A percentile compares a stretch with the other conserved stretches of the same genome.
Evolutionary conservation across 1,140 invertebrate species (phyloP).

Genomic region (Zaprionus vittiger): DNA sequence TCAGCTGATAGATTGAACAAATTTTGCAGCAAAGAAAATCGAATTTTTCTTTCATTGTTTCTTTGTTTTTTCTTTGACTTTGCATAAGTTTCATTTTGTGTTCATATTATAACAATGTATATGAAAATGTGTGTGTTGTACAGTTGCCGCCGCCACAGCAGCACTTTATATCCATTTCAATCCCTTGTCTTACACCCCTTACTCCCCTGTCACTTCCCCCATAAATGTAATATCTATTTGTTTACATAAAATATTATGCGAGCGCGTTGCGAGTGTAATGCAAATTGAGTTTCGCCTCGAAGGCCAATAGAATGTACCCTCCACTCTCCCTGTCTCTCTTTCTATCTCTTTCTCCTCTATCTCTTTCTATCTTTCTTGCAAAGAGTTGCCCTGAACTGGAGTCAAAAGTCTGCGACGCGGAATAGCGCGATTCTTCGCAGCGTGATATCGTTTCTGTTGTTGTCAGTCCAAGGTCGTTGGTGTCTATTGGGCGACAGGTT

Average conservation of each 20-base stretch:
- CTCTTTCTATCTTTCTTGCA: background rate
- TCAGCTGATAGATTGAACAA: background rate
- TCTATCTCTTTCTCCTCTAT: background rate
- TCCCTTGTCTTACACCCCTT: background rate
- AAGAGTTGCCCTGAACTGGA: constrained; percentile 21
- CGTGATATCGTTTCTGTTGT: constrained; percentile 7
- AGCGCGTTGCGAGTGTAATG: constrained; percentile 71
- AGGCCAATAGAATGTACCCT: constrained; percentile 26
- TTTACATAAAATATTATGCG: constrained; percentile 72
- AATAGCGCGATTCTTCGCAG: constrained; percentile 21
- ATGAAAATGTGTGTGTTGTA: background rate
- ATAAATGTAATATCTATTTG: constrained; percentile 48
- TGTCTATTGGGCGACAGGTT: constrained; percentile 57
- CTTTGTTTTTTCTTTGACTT: background rate
- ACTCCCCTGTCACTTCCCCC: background rate
- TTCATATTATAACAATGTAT: background rate
- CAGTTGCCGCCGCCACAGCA: background rate
- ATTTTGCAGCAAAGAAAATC: background rate
- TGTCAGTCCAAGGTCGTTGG: constrained; percentile 3
- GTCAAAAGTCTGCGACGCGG: constrained; percentile 51
- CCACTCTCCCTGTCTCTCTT: no score
- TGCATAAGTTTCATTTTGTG: background rate
- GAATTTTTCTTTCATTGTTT: background rate
- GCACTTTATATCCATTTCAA: constrained; percentile 9
- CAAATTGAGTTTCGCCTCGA: constrained; percentile 67